These are phyloP conservation scores for Uromys caudimaculatus DNA, from an alignment of 2,797 vertebrate genomes.

Conservation along the genomic window DNA sequence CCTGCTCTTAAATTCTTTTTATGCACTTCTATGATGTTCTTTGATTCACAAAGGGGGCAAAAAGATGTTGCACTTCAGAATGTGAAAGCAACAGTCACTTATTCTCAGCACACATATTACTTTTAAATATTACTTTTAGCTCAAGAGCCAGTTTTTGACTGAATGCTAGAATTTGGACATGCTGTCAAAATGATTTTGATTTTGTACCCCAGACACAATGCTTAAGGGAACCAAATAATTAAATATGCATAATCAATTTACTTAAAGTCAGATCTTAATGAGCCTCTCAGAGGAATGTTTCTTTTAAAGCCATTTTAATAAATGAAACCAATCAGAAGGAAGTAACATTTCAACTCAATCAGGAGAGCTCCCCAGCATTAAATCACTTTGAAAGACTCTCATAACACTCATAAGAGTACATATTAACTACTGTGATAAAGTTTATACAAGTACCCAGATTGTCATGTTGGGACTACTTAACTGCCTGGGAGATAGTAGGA, in stretches of 20 bases:
- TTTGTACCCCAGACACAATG: background rate
- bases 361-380: conserved; percentile 69
- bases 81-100: background rate
- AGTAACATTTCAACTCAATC: conserved; percentile 75
- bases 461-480: background rate
- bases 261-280: conserved; percentile 74
- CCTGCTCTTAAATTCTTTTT: too few relatives aligned
- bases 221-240: conserved; percentile 68
- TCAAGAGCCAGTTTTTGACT: background rate
- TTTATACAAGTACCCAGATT: conserved; percentile 48
- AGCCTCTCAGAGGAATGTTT: conserved; percentile 69
- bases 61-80: background rate
- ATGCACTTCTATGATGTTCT: background rate
- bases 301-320: conserved; percentile 71
- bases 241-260: conserved; percentile 68
- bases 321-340: conserved; percentile 70
- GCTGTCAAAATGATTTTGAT: conserved; percentile 64
- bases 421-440: conserved; percentile 55
- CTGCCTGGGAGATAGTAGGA: background rate
- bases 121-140: background rate
- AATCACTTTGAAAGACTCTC: conserved; percentile 77
- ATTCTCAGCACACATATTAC: background rate
- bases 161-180: conserved; percentile 42
- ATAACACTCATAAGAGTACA: conserved; percentile 44
- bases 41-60: background rate